Base-by-base conservation (phyloP, 2,888 invertebrate species). In the Phyllotreta cruciferae region DNA sequence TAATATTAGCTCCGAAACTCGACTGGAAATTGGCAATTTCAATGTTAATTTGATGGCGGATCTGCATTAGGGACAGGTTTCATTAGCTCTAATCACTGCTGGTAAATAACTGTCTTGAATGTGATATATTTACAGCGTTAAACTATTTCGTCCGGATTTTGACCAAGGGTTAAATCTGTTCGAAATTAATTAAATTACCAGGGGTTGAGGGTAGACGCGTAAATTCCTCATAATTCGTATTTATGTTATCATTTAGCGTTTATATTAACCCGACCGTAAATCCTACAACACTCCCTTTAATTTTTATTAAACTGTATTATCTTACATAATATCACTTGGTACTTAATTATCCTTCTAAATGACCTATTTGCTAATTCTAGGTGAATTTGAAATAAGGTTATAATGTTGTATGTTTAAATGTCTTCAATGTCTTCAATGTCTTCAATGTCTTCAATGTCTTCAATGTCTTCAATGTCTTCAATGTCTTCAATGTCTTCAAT, bases 151-250 rank as follows among this genome's bases (percentile, higher is more conserved):
- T 36, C 45, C 47, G 44, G 56, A 56, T 47, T 56, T 47, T 37
- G 56, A 56, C 38, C 56, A 24, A 56, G 56, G 56, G 56, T 47
- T 56, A 56, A 37, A 45, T 45, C 35, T 49, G 35, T 47, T 37
- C 47, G 13, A 45, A 44, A 45, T 47, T 56, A 56, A 47, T 56
- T 47, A 36, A 56, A 56, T 56, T 56, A 56, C 14, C 24, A n/a
- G 4, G 47, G 56, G 45, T 44, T 37, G 6, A 37, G 47, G 45
- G 45, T 49, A 37, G 37, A 56, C 11, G 35, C 7, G 38, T 35
- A 10, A 13, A 45, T 56, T 56, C 49, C 35, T 49, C 11, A 49
- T 56, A 56, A 56, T 56, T 45, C 10, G 56, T 38, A 56, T 56
- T 45, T 56, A 56, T 56, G 36, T 35, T 42, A 34, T 49, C 47